These are phyloP conservation scores for Allacma fusca DNA, from an alignment of 2,888 invertebrate genomes.

Conservation along the genomic window DNA sequence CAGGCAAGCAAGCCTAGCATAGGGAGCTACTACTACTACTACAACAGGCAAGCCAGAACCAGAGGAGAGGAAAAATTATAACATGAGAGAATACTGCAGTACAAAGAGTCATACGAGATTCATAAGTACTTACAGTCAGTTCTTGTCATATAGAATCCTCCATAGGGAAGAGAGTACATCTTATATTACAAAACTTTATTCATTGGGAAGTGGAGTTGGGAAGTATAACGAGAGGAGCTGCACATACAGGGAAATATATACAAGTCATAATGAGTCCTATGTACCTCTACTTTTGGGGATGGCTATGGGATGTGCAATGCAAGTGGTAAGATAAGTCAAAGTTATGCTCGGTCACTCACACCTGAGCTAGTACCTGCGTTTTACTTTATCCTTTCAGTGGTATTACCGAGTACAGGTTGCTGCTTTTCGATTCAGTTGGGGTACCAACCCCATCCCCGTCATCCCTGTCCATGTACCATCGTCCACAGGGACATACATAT, in stretches of 20 bases:
- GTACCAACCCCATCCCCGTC: constrained; percentile 29
- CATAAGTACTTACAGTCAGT: constrained; percentile 2
- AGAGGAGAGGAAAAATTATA: constrained; percentile 16
- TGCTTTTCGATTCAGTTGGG: neutral
- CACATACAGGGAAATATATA: neutral
- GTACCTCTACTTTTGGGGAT: neutral
- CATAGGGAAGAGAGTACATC: constrained; percentile 30
- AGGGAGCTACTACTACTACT: no score
- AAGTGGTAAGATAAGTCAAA: constrained; percentile 31
- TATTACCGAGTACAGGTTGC: constrained; percentile 26
- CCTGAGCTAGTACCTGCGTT: constrained; percentile 43
- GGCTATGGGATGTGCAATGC: constrained; percentile 22
- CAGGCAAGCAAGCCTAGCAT: constrained; percentile 28
- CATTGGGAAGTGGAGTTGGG: no score
- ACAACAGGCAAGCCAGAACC: neutral
- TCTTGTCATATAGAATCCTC: neutral
- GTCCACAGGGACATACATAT: neutral
- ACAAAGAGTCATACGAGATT: neutral
- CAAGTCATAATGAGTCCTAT: neutral
- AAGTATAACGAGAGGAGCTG: no score
- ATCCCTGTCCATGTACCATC: neutral
- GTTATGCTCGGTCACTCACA: constrained; percentile 62
- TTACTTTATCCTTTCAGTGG: constrained; percentile 39
- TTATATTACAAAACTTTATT: no score
- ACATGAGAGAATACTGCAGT: neutral